These are phyloP conservation scores for Fistularia tabacaria DNA, from an alignment of 2,797 vertebrate species.

Conservation along the genomic window DNA sequence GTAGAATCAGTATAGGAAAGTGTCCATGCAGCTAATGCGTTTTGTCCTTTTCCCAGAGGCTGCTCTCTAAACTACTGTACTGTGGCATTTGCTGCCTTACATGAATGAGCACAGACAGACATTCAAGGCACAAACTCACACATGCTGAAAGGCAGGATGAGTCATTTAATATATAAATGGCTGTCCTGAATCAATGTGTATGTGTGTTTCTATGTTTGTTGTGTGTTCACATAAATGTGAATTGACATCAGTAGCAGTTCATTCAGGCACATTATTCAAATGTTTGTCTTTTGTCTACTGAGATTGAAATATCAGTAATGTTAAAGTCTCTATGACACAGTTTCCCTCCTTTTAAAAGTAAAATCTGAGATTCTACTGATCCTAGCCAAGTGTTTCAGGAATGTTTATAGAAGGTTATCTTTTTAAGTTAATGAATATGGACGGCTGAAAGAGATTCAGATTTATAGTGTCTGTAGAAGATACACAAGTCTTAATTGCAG, in stretches of 20 bases:
- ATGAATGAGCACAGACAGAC: conserved; percentile 46
- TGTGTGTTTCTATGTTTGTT: neutral
- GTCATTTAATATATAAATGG: conserved; percentile 30
- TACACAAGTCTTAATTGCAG: too few species aligned
- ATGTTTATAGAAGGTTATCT: too few species aligned
- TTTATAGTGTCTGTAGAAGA: too few species aligned
- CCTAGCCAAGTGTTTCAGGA: neutral
- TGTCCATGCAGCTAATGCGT: conserved; percentile 59
- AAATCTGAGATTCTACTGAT: neutral
- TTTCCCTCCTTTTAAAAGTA: neutral
- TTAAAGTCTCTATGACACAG: neutral
- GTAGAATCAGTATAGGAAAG: conserved; percentile 44
- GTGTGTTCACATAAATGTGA: conserved; percentile 2
- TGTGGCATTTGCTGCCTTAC: conserved; percentile 42
- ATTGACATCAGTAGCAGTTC: conserved; percentile 2
- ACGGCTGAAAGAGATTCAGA: too few species aligned
- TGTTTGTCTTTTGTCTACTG: conserved; percentile 22
- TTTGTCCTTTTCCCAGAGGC: conserved; percentile 52
- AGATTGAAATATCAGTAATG: conserved; percentile 10
- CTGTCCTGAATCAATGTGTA: conserved; percentile 10
- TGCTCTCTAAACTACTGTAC: conserved; percentile 37
- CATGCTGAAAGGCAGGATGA: conserved; percentile 41
- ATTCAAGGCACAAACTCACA: conserved; percentile 22
- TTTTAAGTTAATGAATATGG: too few species aligned
- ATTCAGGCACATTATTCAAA: conserved; percentile 17